Percentiles rank a stretch among this genome's conserved stretches.
These are phyloP conservation scores for Sebastes hopkinsi DNA, from an alignment of 2,797 vertebrate genomes.

Conservation along the genomic window DNA sequence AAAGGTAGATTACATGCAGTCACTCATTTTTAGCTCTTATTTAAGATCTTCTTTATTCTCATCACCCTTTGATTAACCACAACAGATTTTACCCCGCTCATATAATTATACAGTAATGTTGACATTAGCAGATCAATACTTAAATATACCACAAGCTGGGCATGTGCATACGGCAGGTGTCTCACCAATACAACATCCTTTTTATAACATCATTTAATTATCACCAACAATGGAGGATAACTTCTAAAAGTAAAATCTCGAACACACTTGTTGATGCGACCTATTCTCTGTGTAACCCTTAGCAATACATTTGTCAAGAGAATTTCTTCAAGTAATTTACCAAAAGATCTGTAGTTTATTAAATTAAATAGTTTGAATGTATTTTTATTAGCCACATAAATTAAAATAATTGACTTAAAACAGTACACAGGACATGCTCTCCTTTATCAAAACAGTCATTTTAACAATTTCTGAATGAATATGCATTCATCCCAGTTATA, in stretches of 20 bases:
- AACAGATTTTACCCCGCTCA: neutral
- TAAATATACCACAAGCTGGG: neutral
- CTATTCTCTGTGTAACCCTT: neutral
- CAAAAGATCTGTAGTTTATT: neutral
- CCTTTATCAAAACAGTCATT: neutral
- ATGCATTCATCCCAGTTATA: neutral
- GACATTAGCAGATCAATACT: neutral
- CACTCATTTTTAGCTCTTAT: neutral
- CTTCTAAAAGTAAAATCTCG: neutral
- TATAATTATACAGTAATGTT: neutral
- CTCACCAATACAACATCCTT: neutral
- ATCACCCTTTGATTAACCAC: neutral
- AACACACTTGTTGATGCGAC: neutral
- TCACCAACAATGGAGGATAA: neutral
- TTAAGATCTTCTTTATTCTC: neutral
- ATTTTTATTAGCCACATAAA: neutral
- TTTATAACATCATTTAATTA: neutral
- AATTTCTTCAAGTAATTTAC: neutral
- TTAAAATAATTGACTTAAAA: neutral
- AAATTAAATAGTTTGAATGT: neutral
- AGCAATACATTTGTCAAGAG: neutral
- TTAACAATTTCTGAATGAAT: conserved; percentile 6
- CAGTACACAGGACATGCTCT: neutral
- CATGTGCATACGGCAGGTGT: neutral
- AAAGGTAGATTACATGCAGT: neutral